Base-by-base conservation (phyloP, 2,888 invertebrate genomes). In the Lasioglossum lativentre region DNA sequence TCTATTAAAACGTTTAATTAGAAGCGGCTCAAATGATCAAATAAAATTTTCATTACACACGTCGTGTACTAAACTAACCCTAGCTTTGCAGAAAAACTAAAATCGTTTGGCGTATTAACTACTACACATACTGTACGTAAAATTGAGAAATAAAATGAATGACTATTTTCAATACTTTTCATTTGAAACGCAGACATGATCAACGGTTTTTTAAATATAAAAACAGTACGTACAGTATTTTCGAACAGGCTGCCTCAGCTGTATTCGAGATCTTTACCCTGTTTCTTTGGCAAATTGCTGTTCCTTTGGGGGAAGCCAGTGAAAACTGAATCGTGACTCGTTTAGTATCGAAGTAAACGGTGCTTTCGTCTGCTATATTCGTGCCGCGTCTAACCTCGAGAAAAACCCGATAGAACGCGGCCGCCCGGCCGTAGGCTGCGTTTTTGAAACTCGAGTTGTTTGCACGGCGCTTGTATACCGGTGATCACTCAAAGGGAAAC, bases 401-500 rank as follows among this genome's bases (percentile, higher is more conserved):
- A 70, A 70, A 70, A 70, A 70, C 40, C 38, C 23, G 38, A 68
- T 38, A 4, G 23, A 23, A 38, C 42, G 8, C 27, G 66, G 66
- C 34, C 4, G 70, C 4, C 70, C 70, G 70, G n/a, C 12, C 70
- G 40, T n/a, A 68, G 38, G 68, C 68, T n/a, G 40, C 38, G 70
- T 70, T 83, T 81, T 83, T 81, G 74, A 75, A 72, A 66, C 68
- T 72, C 70, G 52, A 75, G 70, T 85, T 74, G 85, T 78, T 86
- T 84, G 83, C 77, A 27, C 38, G n/a, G 14, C 23, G 73, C 56
- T 34, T 75, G 45, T 71, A 80, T 47, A 83, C 89, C 83, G 89
- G 79, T 86, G 89, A 86, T 88, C 88, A 79, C 76, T 86, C 84
- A 72, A 80, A 80, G 70, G 80, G 56, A 52, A 89, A 88, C 89